A percentile compares a stretch with the other conserved stretches of the same genome.
Evolutionary conservation across 2,113 vertebrate genomes (phyloP).

Genomic region (Pampusana beccarii): DNA sequence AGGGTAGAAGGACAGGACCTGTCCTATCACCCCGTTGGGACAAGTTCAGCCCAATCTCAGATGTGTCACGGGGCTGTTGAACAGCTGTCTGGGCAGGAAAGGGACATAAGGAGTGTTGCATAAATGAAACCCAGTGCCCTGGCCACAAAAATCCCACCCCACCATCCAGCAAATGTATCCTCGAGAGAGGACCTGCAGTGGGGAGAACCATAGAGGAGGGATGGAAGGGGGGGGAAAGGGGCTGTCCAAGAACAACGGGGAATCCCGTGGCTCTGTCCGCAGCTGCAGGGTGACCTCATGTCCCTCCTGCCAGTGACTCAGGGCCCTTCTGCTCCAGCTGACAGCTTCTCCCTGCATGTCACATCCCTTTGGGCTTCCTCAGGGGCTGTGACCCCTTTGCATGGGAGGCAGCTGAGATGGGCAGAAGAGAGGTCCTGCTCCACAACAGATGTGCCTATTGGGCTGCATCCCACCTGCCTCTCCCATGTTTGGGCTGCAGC

Average conservation of each 20-base stretch:
- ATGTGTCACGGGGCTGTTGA: background rate
- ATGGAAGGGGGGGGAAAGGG: background rate
- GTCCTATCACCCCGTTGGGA: background rate
- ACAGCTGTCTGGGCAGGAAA: background rate
- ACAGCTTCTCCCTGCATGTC: background rate
- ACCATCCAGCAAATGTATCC: background rate
- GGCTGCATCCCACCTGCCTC: background rate
- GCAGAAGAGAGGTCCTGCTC: background rate
- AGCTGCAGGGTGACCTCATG: slow-evolving; percentile 33
- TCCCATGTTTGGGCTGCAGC: rapidly evolving
- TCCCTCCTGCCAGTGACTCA: background rate
- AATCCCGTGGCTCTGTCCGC: background rate
- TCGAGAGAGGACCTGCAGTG: rapidly evolving
- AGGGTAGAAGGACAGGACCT: rapidly evolving
- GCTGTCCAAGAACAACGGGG: background rate
- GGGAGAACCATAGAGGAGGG: background rate
- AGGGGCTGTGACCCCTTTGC: background rate
- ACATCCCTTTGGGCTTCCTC: background rate
- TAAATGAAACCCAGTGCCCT: background rate
- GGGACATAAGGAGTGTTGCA: background rate
- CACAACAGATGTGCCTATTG: rapidly evolving
- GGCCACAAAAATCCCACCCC: rapidly evolving
- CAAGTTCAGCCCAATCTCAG: background rate
- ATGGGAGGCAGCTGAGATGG: background rate
- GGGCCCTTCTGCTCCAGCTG: background rate